Evolutionary conservation across 1,140 invertebrate species (phyloP), one percentile per base, ranked within the genome.

Genomic region (Lineus longissimus): DNA sequence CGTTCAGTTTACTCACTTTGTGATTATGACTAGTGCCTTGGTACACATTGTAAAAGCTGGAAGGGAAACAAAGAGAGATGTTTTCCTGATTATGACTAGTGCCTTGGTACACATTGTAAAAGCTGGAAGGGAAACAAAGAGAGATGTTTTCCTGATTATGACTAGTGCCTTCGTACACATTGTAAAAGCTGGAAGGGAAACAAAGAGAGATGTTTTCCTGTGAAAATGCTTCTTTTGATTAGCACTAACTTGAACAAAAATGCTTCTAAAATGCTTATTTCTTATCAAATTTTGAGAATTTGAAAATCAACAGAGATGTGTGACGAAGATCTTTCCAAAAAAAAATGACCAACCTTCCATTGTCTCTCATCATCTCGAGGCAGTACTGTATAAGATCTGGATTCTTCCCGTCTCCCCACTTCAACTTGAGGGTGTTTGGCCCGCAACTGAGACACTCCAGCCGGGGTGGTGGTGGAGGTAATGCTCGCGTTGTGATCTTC

Each of bases 371-470:
- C 77, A 81, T 80, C 82, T 93, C 90, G 55, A 94, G 84, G 65
- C 86, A 88, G 81, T 91, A 93, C 68, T 89, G 88, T 13, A 88
- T 87, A 68, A 82, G 87, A 71, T 90, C 88, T 13, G 83, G 72
- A 66, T 86, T 88, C 68, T 85, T 85, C 15, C 85, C 85, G 45
- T 90, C 88, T 19, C 86, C 87, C 92, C 93, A 95, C 77, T 91
- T 91, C 22, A 95, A 83, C 74, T 91, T 92, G 55, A 95, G 83
- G 79, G 87, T 88, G 80, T 92, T 93, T 79, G 92, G 89, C 0
- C 87, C 88, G 6, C 83, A 81, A 47, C 85, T 86, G 7, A 87
- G 84, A 76, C 89, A 90, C 70, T 91, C 88, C 15, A 94, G 81
- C 47, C 79, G 78, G 0, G 92, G 91, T 23, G 92, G 89, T 1